Evolutionary conservation across 1,140 invertebrate genomes (phyloP), one percentile per base, ranked within the genome.

Genomic region (Megathymus violae): DNA sequence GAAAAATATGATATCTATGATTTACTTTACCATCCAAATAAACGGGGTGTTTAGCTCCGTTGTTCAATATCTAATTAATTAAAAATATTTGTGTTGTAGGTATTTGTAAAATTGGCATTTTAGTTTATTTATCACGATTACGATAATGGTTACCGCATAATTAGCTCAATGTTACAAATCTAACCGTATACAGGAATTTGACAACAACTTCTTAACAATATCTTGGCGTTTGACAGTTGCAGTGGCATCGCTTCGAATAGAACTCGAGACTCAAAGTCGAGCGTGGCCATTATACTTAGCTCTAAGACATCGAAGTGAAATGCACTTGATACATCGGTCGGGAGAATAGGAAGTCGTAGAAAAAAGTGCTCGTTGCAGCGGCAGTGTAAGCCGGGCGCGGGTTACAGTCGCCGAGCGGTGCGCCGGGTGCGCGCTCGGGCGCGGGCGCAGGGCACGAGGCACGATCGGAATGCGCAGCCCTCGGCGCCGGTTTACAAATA

Each of bases 401-500:
- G 61, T 59, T 64, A 62, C 51, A 59, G 51, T 47, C 56, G 67
- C 61, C 52, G 54, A 52, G 64, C 65, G 65, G 62, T 47, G 69
- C 66, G 68, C 67, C 70, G 69, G 64, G 63, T 59, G 65, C 52
- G 61, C 50, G 62, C 58, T 65, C 63, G 67, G 71, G 67, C 69
- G 70, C 63, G 67, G 71, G 74, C 72, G 78, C 80, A 81, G 82
- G 77, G 83, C 81, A 74, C 76, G 76, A 84, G 84, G 82, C 84
- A 79, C 74, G 83, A 76, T 74, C 68, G 85, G 88, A 90, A 90
- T 90, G 88, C 76, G 78, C 80, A 79, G 84, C 84, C 82, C 84
- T 82, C 85, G 85, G 85, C 88, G 85, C 85, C 85, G 82, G 85
- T 86, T 88, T 85, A 90, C 88, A 88, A 88, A 90, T 90, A 90